These are phyloP conservation scores for Xiphydria camelus DNA, from an alignment of 2,888 invertebrate genomes.

Conservation along the genomic window DNA sequence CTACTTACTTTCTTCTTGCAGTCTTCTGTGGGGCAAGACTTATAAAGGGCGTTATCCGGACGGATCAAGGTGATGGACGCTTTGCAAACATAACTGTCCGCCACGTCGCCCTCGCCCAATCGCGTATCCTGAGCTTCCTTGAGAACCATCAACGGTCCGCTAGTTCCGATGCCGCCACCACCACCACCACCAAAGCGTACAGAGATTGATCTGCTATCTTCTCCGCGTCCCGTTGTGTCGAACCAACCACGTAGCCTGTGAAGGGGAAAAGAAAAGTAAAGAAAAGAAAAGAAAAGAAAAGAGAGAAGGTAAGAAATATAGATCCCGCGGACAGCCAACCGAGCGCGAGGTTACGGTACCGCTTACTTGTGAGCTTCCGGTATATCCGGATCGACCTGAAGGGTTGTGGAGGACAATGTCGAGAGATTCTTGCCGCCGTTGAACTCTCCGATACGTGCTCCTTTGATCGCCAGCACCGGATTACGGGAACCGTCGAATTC, in stretches of 20 bases:
- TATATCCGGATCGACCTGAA: conserved; percentile 87
- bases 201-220: conserved; percentile 66
- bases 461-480: conserved; percentile 86
- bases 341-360: no score
- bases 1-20: conserved; percentile 86
- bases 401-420: conserved; percentile 63
- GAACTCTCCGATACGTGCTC: conserved; percentile 84
- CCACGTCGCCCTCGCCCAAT: conserved; percentile 74
- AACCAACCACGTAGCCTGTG: conserved; percentile 84
- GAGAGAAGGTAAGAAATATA: no score
- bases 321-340: no score
- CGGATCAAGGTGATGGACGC: conserved; percentile 79
- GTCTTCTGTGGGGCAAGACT: conserved; percentile 83
- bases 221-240: conserved; percentile 72
- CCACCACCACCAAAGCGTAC: conserved; percentile 53
- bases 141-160: conserved; percentile 74
- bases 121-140: conserved; percentile 73
- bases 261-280: neutral
- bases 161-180: conserved; percentile 59
- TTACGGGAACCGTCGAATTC: conserved; percentile 76
- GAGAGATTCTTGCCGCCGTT: conserved; percentile 77
- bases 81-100: conserved; percentile 80
- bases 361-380: conserved; percentile 75
- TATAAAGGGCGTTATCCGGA: conserved; percentile 84
- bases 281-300: no score